Base-by-base conservation (phyloP, 2,113 vertebrate genomes). In the Silurus meridionalis region DNA sequence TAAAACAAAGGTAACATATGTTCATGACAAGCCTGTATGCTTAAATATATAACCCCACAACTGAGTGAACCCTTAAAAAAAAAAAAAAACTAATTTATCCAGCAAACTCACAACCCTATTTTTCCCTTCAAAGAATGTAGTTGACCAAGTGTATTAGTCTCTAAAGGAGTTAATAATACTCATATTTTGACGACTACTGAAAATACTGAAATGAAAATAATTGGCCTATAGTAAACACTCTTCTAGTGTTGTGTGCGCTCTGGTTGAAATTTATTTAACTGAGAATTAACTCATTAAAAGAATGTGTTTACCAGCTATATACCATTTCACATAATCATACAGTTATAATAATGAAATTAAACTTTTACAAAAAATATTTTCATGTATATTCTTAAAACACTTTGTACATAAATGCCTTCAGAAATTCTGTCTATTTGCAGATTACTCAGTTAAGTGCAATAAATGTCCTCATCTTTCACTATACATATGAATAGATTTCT, bases 361-460 rank as follows among this genome's bases (percentile, higher is more conserved):
- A 71, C 83, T 37, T 86, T 86, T 15, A 21, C 69, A 71, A 74
- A 81, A 58, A 25, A 64, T 11, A 46, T 23, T 61, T 63, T 81
- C 13, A 25, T 19, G 67, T 61, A 25, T 74, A 52, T 75, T 46
- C 14, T 13, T 87, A 48, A 75, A 78, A 88, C 28, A 9, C 55
- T 71, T 52, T 64, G 15, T 28, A 81, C 15, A 37, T 72, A 83
- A 83, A 46, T 64, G 17, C 14, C 55, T 75, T 83, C 53, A 67
- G 60, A 37, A 37, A 15, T 66, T 3, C 5, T 13, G 28, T n/a
- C 71, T 64, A 46, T 69, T 48, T 7, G 25, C 75, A 81, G n/a
- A 23, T 64, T 80, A 80, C 66, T 50, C 58, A n/a, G 63, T 82
- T 37, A 82, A 82, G 89, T 85, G 87, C 85, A 90, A 86, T 50